Evolutionary conservation across 2,888 invertebrate genomes (phyloP).

Genomic region (Xestia c-nigrum): DNA sequence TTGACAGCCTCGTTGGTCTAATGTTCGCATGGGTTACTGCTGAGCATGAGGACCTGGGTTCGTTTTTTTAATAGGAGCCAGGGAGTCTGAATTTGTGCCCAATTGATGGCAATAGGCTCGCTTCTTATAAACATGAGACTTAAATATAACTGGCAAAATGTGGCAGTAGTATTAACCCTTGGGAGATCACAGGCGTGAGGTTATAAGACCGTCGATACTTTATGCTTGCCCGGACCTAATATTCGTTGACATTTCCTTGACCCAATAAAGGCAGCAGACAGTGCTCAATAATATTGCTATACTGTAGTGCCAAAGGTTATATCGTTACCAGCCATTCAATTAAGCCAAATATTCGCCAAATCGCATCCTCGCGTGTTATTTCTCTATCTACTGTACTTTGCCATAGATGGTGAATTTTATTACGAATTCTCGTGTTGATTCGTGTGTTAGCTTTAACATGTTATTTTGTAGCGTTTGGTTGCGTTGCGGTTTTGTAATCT

Average conservation of each 20-base stretch:
- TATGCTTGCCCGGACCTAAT: not conserved
- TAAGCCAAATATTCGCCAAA: conserved; percentile 47
- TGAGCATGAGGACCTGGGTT: no score
- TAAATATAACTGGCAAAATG: not conserved
- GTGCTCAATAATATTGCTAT: conserved; percentile 16
- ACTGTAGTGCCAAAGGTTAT: conserved; percentile 7
- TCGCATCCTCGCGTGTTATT: conserved; percentile 56
- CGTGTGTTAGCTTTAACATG: conserved; percentile 17
- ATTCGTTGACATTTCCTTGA: conserved; percentile 16
- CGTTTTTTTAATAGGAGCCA: not conserved
- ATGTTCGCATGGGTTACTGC: not conserved
- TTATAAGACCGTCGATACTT: not conserved
- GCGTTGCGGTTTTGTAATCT: not conserved
- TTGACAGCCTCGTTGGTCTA: conserved; percentile 1
- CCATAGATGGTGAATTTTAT: conserved; percentile 31
- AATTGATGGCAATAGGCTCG: not conserved
- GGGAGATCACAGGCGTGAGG: not conserved
- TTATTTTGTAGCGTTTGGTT: conserved; percentile 12
- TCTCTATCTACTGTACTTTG: conserved; percentile 18
- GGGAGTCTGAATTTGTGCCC: not conserved
- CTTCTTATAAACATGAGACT: not conserved
- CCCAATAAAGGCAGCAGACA: not conserved
- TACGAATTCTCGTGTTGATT: conserved; percentile 33
- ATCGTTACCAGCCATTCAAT: conserved; percentile 50
- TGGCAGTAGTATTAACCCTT: not conserved